Evolutionary conservation across 2,888 invertebrate species (phyloP), one percentile per base, ranked within the genome.

Genomic region (Microplitis manilae): DNA sequence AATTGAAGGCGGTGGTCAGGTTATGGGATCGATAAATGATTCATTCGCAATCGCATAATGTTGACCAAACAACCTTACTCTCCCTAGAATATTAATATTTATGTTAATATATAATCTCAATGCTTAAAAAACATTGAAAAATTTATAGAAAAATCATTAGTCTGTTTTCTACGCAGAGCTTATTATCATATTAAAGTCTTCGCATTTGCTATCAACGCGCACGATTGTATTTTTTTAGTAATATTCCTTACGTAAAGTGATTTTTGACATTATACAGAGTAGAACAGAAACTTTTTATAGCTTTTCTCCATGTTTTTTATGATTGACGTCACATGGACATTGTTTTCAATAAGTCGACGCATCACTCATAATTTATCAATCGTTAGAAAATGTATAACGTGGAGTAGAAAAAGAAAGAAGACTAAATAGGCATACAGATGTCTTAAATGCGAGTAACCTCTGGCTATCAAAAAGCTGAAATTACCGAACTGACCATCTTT

Each of bases 21-120:
- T 89, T 89, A 89, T 87, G 80, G 88, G 76, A 81, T 81, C 89
- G 87, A 90, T 90, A 90, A 90, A 90, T 89, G 90, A 90, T 90
- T 90, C 89, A 90, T 89, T 86, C 85, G 80, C 81, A 84, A 85
- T 83, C 82, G 77, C 80, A 80, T 83, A 81, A 83, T 76, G 70
- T 68, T 39, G 39, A 72, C 61, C 30, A 30, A 39, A 40, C 5
- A 9, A 59, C n/a, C 6, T 38, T 67, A 41, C 40, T 17, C 5
- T 40, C 68, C 68, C 68, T 38, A 39, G 9, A 68, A 68, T 68
- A 15, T 68, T 41, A 20, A 41, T 68, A 17, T 41, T 17, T 40
- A 40, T 68, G 15, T 68, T 39, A 38, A 40, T 40, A 39, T 68
- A 30, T 30, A 30, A 30, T 30, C 30, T 30, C 2, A 30, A 30